phyloP scores from a whole-genome alignment of 2,888 invertebrate species.

The Xestia ashworthii region DNA sequence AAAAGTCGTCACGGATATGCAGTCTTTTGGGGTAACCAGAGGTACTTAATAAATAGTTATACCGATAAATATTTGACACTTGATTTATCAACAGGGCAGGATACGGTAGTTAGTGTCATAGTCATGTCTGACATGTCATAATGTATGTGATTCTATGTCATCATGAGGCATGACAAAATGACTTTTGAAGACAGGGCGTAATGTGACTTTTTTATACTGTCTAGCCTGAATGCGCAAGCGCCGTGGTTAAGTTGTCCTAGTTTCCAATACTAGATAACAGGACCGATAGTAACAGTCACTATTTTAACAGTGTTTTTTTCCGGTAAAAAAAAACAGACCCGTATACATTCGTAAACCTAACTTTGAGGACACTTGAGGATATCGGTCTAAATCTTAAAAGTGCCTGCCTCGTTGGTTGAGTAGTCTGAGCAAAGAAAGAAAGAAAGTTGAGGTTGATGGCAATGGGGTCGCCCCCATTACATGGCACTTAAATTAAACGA shows the following conservation, averaged over 20 bases:
- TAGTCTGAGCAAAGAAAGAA: no score
- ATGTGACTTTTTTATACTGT: constrained; percentile 19
- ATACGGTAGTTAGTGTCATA: constrained; percentile 24
- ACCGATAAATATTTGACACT: constrained; percentile 37
- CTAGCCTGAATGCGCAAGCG: constrained; percentile 29
- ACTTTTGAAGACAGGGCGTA: constrained; percentile 8
- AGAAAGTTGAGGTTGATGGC: no score
- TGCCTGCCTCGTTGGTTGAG: no score
- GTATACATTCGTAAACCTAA: background rate
- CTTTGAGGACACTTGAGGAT: background rate
- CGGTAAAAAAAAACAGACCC: background rate
- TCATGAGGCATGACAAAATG: constrained; percentile 25
- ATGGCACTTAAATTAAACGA: no score
- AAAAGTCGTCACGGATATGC: constrained; percentile 42
- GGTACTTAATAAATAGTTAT: constrained; percentile 35
- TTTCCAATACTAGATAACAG: background rate
- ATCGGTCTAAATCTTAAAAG: background rate
- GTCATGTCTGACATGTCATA: background rate
- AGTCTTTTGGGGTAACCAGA: constrained; percentile 29
- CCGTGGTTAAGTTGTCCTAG: constrained; percentile 8
- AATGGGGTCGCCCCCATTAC: no score
- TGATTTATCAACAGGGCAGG: constrained; percentile 36
- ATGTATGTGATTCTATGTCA: background rate
- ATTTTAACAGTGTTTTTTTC: background rate
- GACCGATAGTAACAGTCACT: background rate